phyloP scores from a whole-genome alignment of 2,113 vertebrate genomes.

The Aegotheles bennettii region DNA sequence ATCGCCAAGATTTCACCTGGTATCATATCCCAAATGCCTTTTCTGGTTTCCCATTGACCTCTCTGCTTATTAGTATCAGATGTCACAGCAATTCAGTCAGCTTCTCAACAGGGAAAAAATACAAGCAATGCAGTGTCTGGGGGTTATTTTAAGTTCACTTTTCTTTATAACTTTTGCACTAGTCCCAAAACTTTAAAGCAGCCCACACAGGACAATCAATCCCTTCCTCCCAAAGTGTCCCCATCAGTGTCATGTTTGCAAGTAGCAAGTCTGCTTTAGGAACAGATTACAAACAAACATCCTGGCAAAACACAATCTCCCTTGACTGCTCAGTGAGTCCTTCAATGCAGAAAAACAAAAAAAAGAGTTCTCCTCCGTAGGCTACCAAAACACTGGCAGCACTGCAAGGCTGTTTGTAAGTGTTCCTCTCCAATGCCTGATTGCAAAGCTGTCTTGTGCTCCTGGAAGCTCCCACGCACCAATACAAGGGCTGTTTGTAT shows the following conservation, averaged over 20 bases:
- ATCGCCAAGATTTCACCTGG: rapidly evolving
- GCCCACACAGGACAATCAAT: neutral
- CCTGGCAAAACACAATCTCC: neutral
- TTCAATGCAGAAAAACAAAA: neutral
- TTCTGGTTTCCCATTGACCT: neutral
- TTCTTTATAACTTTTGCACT: neutral
- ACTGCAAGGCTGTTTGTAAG: neutral
- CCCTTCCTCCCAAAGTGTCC: neutral
- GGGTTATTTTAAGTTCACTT: neutral
- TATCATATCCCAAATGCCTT: neutral
- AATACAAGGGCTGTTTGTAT: neutral
- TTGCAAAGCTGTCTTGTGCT: neutral
- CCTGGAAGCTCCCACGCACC: slow-evolving; percentile 11
- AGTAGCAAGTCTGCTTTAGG: neutral
- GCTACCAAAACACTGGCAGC: neutral
- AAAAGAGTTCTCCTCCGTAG: neutral
- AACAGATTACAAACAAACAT: neutral
- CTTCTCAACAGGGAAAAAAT: neutral
- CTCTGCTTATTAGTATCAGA: neutral
- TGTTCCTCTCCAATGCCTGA: neutral
- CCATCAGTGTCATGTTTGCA: rapidly evolving
- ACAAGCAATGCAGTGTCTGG: neutral
- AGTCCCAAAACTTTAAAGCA: neutral
- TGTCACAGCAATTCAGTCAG: neutral
- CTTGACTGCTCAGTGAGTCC: neutral